phyloP scores from a whole-genome alignment of 1,140 invertebrate genomes.

The Drosophila kikkawai region DNA sequence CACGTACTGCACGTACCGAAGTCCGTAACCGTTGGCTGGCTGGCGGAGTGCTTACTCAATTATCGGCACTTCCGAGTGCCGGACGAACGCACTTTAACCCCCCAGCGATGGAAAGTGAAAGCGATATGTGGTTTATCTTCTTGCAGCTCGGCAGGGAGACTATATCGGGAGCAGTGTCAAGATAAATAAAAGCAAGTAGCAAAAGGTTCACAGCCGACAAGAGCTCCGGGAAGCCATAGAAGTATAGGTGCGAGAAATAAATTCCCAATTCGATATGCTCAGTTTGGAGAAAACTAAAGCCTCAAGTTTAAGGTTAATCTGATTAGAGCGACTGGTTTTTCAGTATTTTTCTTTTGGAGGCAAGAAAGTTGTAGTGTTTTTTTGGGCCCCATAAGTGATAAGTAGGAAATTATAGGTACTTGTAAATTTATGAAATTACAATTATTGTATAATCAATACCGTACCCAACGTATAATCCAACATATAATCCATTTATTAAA shows the following conservation, averaged over 20 bases:
- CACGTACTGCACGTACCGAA: slow-evolving; percentile 49
- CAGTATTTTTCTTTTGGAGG: neutral
- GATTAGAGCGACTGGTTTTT: slow-evolving; percentile 2
- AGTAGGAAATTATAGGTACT: neutral
- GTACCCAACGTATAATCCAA: no score
- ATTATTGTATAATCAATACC: no score
- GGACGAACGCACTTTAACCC: slow-evolving; percentile 65
- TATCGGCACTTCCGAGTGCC: slow-evolving; percentile 67
- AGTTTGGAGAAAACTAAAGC: neutral
- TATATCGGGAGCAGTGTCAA: slow-evolving; percentile 29
- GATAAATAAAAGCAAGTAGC: slow-evolving; percentile 26
- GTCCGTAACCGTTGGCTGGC: slow-evolving; percentile 4
- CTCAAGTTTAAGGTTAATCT: slow-evolving; percentile 34
- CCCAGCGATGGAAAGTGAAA: slow-evolving; percentile 61
- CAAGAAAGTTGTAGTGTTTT: neutral
- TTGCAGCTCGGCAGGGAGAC: slow-evolving; percentile 15
- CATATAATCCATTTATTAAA: no score
- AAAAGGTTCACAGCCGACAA: no score
- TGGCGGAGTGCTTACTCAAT: slow-evolving; percentile 58
- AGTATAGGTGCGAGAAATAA: neutral
- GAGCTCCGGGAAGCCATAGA: slow-evolving; percentile 14
- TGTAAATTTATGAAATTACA: neutral
- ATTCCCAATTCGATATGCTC: slow-evolving; percentile 13
- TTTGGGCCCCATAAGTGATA: no score
- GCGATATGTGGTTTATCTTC: slow-evolving; percentile 61